A percentile compares a stretch with the other conserved stretches of the same genome.
Conservation (phyloP, 2,113 vertebrate species). For the Strix uralensis region DNA sequence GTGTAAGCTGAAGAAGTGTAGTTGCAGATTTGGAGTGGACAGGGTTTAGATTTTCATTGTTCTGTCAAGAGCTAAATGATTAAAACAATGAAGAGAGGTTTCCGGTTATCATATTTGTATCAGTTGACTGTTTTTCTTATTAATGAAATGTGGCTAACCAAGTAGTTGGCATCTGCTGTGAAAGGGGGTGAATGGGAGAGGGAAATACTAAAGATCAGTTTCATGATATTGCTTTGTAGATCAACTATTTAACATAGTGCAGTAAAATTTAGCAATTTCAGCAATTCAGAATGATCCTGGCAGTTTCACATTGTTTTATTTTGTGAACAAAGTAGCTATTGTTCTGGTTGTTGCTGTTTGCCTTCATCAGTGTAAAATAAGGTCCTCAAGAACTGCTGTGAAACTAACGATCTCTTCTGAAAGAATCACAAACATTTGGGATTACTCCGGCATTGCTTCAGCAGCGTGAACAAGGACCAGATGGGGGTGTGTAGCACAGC, state of each 20-base stretch:
- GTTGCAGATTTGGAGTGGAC: not conserved
- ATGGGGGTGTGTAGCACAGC: not conserved
- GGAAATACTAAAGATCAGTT: not conserved
- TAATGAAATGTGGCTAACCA: not conserved
- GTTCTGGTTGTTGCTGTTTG: not conserved
- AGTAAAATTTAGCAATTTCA: not conserved
- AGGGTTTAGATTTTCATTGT: not conserved
- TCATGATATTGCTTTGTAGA: not conserved
- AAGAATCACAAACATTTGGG: not conserved
- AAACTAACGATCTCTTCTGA: not conserved
- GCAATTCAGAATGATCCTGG: not conserved
- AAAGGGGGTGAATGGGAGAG: not conserved
- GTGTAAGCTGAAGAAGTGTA: not conserved
- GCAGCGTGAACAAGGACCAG: not conserved
- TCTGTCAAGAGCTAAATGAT: not conserved
- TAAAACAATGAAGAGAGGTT: not conserved
- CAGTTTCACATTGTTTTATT: not conserved
- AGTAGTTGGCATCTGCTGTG: not conserved
- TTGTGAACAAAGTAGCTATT: not conserved
- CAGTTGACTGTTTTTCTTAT: not conserved
- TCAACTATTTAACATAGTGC: not conserved
- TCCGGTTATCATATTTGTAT: not conserved
- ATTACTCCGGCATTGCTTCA: not conserved
- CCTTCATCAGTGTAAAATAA: not conserved
- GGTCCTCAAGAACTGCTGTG: not conserved